Conservation (phyloP, 2,797 vertebrate species). For the Cottoperca gobio region DNA sequence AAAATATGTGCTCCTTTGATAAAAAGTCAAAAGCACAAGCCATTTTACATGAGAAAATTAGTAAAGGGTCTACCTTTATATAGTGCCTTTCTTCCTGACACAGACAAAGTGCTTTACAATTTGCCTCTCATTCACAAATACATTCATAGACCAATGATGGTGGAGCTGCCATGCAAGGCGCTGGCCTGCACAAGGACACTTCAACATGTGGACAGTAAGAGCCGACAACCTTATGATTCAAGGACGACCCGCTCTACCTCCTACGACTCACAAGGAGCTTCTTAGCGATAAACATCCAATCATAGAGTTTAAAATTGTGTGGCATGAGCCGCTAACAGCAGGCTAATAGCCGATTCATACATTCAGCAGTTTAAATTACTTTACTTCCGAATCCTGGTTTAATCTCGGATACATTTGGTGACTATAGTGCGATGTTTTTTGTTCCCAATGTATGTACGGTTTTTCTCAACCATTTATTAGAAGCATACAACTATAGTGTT, state of each 20-base stretch:
- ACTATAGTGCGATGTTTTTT: neutral
- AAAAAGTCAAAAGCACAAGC: conserved; percentile 4
- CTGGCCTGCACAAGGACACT: too few relatives aligned
- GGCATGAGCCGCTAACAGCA: neutral
- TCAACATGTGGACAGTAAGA: too few relatives aligned
- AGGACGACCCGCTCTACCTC: too few relatives aligned
- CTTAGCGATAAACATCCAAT: neutral
- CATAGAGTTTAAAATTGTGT: neutral
- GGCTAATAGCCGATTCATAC: neutral
- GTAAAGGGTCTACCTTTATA: neutral
- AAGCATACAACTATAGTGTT: neutral
- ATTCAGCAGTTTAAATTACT: neutral
- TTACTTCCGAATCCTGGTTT: neutral
- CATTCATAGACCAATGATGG: too few relatives aligned
- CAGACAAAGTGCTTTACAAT: too few relatives aligned
- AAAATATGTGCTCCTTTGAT: neutral
- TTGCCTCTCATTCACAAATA: too few relatives aligned
- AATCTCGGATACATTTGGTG: neutral
- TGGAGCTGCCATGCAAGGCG: too few relatives aligned
- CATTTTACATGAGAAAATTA: neutral
- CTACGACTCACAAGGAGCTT: neutral
- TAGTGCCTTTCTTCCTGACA: too few relatives aligned
- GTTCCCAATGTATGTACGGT: neutral
- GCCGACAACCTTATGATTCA: too few relatives aligned
- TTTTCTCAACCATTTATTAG: too few relatives aligned